Conservation (phyloP, 2,888 invertebrate species). For the Agrotis ipsilon region DNA sequence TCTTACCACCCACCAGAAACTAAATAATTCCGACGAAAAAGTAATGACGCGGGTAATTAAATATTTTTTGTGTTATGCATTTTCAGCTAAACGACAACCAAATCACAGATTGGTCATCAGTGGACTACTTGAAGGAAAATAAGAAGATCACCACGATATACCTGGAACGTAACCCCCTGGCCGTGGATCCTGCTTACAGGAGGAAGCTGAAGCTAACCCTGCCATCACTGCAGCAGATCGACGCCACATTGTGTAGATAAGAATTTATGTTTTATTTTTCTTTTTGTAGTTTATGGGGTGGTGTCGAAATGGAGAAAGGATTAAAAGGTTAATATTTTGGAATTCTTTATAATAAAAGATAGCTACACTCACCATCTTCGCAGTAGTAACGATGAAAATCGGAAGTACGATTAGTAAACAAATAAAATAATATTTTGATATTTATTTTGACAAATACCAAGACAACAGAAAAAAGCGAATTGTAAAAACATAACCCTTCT, state of each 20-base stretch:
- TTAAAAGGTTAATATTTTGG: too few relatives aligned
- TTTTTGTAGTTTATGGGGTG: slow-evolving; percentile 46
- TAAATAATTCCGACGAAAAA: too few relatives aligned
- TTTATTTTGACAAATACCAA: too few relatives aligned
- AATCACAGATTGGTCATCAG: slow-evolving; percentile 95
- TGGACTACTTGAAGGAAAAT: slow-evolving; percentile 94
- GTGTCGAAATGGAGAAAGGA: slow-evolving; percentile 21
- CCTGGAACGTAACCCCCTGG: slow-evolving; percentile 97
- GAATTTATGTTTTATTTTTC: slow-evolving; percentile 55
- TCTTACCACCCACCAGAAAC: too few relatives aligned
- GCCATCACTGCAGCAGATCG: slow-evolving; percentile 97
- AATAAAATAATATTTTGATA: too few relatives aligned
- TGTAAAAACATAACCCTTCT: too few relatives aligned
- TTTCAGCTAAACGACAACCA: slow-evolving; percentile 97
- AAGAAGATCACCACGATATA: slow-evolving; percentile 96
- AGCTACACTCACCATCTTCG: too few relatives aligned
- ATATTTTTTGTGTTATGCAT: not conserved
- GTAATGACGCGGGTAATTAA: too few relatives aligned
- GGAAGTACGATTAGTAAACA: too few relatives aligned
- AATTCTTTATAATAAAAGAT: too few relatives aligned
- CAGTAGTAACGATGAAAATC: too few relatives aligned
- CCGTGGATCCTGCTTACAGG: slow-evolving; percentile 95
- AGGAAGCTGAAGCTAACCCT: slow-evolving; percentile 97
- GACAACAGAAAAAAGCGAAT: too few relatives aligned
- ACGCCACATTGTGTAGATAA: slow-evolving; percentile 97